These are phyloP conservation scores for Pollachius pollachius DNA, from an alignment of 2,113 vertebrate species.

Conservation along the genomic window DNA sequence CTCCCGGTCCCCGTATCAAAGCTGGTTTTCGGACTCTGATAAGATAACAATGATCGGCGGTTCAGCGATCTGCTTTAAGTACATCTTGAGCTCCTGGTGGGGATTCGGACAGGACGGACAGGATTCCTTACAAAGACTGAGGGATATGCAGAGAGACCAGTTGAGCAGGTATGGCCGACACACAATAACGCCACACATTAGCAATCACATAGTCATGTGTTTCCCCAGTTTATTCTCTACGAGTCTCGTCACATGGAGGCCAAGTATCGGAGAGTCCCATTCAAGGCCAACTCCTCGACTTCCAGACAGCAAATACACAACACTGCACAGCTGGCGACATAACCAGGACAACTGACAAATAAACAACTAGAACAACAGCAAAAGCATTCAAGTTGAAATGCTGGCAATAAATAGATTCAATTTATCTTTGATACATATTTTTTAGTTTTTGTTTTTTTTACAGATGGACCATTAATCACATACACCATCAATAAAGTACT, in stretches of 20 bases:
- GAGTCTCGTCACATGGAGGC: conserved; percentile 50
- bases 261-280: conserved; percentile 51
- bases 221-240: conserved; percentile 51
- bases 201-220: not conserved
- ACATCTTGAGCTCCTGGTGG: too few relatives aligned
- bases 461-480: conserved; percentile 69
- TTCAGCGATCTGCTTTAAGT: too few relatives aligned
- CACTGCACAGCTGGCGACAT: conserved; percentile 56
- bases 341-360: conserved; percentile 55
- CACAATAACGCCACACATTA: conserved; percentile 24
- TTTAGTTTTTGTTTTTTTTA: conserved; percentile 58
- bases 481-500: conserved; percentile 4
- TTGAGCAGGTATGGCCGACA: conserved; percentile 22
- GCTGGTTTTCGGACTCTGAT: too few relatives aligned
- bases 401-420: conserved; percentile 77
- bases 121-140: not conserved
- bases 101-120: not conserved
- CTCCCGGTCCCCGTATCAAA: too few relatives aligned
- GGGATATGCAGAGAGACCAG: conserved; percentile 48
- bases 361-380: conserved; percentile 26
- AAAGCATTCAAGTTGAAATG: conserved; percentile 53
- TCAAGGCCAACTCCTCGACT: conserved; percentile 38
- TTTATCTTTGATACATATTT: conserved; percentile 60
- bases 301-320: conserved; percentile 63
- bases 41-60: too few relatives aligned